Evolutionary conservation across 2,888 invertebrate species (phyloP), one percentile per base, ranked within the genome.

Genomic region (Dynastes tityus): DNA sequence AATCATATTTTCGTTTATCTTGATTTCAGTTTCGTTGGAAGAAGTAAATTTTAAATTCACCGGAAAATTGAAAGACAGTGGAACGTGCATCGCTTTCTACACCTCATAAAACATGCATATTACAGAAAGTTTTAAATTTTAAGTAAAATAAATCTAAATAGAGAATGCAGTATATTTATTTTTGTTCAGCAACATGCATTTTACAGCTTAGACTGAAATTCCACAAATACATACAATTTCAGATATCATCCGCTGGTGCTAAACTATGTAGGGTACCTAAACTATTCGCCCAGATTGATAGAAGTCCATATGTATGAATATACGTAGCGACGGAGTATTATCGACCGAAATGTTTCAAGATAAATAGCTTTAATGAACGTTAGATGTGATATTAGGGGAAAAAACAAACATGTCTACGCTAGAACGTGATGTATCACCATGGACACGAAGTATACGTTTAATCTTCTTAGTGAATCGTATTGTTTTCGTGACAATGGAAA

Each of bases 381-480:
- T 16, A 55, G 71, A 71, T 53, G 55, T 70, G 29, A 70, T 29
- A 16, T 16, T 32, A 71, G 9, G 37, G 68, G 37, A 71, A 58
- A 71, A 71, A 71, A 58, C 71, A 71, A 37, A 71, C 58, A 71
- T 71, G 71, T 58, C 29, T 37, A 37, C n/a, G 37, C 51, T 37
- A 55, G 37, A 32, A 71, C 58, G 71, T 71, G 71, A 71, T 71
- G 53, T 71, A 71, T 71, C 71, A 55, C 55, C 71, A 55, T 55
- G 71, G 55, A 71, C 71, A 71, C 71, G 55, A 71, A 58, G 55
- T 71, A 32, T 58, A 71, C 71, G 58, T 71, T 71, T 71, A 71
- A 71, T 71, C 71, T 71, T 58, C 71, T 71, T 71, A 71, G 71
- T 71, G 71, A 71, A 71, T 71, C 71, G 71, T 71, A 71, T 71